Percentiles rank a stretch among this genome's conserved stretches.
Evolutionary conservation across 2,113 vertebrate species (phyloP).

Genomic region (Eurypyga helias): DNA sequence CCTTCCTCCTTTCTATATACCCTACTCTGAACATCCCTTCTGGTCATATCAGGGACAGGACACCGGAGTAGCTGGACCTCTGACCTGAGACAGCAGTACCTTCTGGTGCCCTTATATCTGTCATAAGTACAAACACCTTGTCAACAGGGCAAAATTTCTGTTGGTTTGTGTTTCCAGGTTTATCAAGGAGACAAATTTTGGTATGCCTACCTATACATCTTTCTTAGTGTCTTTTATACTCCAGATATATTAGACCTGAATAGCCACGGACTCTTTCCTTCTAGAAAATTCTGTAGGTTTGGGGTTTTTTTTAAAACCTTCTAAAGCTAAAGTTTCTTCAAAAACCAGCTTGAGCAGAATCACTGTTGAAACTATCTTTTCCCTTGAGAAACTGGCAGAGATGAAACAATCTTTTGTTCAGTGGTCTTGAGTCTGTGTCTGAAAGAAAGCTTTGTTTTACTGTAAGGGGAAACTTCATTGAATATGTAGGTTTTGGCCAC

Average conservation of each 20-base stretch:
- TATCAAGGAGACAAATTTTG: neutral
- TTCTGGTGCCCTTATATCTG: neutral
- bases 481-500: neutral
- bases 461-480: neutral
- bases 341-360: neutral
- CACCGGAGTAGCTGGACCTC: neutral
- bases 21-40: neutral
- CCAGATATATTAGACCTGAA: neutral
- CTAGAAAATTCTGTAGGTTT: neutral
- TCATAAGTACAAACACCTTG: neutral
- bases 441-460: conserved; percentile 11
- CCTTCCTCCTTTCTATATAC: neutral
- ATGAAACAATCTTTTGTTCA: conserved; percentile 10
- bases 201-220: neutral
- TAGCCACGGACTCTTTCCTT: neutral
- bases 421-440: neutral
- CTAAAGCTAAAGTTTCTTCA: neutral
- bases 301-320: no score
- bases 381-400: neutral
- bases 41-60: neutral
- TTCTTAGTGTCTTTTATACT: neutral
- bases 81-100: neutral
- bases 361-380: neutral
- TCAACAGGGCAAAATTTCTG: neutral
- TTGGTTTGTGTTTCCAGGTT: neutral